A percentile compares a stretch with the other conserved stretches of the same genome.
These are phyloP conservation scores for Ceratosolen solmsi DNA, from an alignment of 1,140 invertebrate genomes.

Conservation along the genomic window DNA sequence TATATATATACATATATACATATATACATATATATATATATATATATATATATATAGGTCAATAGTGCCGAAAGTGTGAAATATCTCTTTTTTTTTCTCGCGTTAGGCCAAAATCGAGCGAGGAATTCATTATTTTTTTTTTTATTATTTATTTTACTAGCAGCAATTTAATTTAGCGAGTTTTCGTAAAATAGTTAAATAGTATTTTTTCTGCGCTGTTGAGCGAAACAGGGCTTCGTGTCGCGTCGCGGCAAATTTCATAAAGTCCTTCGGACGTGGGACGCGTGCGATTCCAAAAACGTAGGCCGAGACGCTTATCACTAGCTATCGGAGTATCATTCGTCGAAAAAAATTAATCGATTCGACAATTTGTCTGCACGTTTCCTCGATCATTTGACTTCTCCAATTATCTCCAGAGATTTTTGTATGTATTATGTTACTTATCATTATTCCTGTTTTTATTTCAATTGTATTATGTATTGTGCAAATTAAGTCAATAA, in stretches of 20 bases:
- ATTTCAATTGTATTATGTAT: slow-evolving; percentile 10
- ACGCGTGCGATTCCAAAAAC: slow-evolving; percentile 54
- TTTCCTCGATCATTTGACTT: neutral
- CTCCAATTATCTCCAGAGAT: neutral
- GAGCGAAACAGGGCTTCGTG: slow-evolving; percentile 20
- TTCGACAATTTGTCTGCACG: slow-evolving; percentile 1
- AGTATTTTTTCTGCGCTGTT: slow-evolving; percentile 39
- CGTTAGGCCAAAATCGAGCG: slow-evolving; percentile 57
- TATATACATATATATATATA: slow-evolving; percentile 38
- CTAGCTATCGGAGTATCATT: slow-evolving; percentile 51
- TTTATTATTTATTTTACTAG: slow-evolving; percentile 47
- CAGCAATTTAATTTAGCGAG: slow-evolving; percentile 49
- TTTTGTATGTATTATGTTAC: too few species aligned
- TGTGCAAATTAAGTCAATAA: slow-evolving; percentile 1
- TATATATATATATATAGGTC: slow-evolving; percentile 42
- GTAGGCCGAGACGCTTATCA: slow-evolving; percentile 57
- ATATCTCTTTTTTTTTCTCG: slow-evolving; percentile 52
- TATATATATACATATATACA: slow-evolving; percentile 43
- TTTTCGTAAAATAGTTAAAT: slow-evolving; percentile 52
- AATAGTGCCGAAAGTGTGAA: slow-evolving; percentile 52
- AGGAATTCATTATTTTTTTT: slow-evolving; percentile 49
- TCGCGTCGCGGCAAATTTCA: slow-evolving; percentile 1
- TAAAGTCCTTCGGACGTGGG: slow-evolving; percentile 45
- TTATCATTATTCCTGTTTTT: too few species aligned
- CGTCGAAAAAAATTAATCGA: neutral